Evolutionary conservation across 2,113 vertebrate species (phyloP).

Genomic region (Hippotragus niger): DNA sequence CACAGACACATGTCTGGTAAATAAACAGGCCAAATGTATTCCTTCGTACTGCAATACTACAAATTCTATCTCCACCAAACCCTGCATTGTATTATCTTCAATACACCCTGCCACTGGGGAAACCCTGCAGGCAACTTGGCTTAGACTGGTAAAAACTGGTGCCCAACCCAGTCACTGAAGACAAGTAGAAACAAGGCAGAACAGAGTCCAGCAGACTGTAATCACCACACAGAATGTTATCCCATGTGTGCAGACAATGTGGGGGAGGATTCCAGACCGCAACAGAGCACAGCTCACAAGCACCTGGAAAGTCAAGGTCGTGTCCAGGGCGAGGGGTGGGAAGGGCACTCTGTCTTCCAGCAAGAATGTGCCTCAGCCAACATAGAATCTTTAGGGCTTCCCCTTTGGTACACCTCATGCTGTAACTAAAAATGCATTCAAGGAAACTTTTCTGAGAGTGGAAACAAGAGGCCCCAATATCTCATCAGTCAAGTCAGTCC

Average conservation of each 20-base stretch:
- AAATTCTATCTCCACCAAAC: conserved; percentile 52
- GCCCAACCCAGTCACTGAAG: conserved; percentile 62
- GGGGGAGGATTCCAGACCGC: conserved; percentile 80
- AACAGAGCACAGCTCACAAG: conserved; percentile 79
- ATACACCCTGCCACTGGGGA: neutral
- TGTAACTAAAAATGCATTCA: neutral
- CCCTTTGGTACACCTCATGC: accelerated
- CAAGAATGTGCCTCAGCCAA: conserved; percentile 41
- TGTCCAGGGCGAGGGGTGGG: conserved; percentile 57
- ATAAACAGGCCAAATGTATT: conserved; percentile 60
- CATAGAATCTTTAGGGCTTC: neutral
- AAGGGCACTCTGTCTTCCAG: conserved; percentile 43
- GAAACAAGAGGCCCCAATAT: neutral
- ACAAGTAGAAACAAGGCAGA: conserved; percentile 72
- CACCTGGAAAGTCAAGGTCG: conserved; percentile 61
- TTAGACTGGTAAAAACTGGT: conserved; percentile 63
- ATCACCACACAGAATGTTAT: conserved; percentile 45
- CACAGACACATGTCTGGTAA: conserved; percentile 63
- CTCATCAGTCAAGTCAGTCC: neutral
- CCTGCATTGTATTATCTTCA: conserved; percentile 10
- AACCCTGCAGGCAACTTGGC: neutral
- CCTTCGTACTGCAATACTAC: neutral
- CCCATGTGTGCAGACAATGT: conserved; percentile 80
- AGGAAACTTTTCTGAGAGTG: neutral
- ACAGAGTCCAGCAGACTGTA: conserved; percentile 44